Conservation (phyloP, 2,797 vertebrate species). For the Hydrolagus colliei region DNA sequence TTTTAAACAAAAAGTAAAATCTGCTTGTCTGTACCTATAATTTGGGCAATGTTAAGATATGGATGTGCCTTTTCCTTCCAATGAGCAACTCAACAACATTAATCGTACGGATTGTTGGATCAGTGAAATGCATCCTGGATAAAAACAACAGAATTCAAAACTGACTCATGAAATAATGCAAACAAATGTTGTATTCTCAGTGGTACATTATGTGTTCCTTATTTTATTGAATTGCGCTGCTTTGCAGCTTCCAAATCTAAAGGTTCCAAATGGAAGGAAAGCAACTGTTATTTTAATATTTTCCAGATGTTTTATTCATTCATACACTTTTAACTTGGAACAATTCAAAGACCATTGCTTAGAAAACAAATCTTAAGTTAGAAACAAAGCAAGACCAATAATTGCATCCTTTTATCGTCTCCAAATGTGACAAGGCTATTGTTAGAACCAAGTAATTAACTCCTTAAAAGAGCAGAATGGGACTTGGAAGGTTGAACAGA, state of each 20-base stretch:
- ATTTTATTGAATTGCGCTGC: not conserved
- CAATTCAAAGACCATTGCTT: too few species aligned
- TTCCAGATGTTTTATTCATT: too few species aligned
- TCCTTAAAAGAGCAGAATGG: too few species aligned
- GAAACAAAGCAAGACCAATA: too few species aligned
- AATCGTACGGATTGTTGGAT: not conserved
- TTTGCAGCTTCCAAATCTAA: too few species aligned
- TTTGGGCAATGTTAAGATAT: not conserved
- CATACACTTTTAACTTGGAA: too few species aligned
- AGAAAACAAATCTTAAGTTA: too few species aligned
- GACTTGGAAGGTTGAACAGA: too few species aligned
- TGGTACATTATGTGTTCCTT: not conserved
- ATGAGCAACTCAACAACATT: not conserved
- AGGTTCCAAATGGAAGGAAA: too few species aligned
- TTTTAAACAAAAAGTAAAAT: constrained; percentile 1
- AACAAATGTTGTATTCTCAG: not conserved
- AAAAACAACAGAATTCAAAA: not conserved
- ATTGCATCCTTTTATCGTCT: not conserved
- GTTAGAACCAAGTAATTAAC: too few species aligned
- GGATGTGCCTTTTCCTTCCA: not conserved
- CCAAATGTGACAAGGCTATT: not conserved
- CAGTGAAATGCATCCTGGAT: not conserved
- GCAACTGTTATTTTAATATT: too few species aligned
- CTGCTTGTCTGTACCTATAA: not conserved
- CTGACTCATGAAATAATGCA: not conserved